Evolutionary conservation across 2,113 vertebrate genomes (phyloP).

Genomic region (Catharus minimus): DNA sequence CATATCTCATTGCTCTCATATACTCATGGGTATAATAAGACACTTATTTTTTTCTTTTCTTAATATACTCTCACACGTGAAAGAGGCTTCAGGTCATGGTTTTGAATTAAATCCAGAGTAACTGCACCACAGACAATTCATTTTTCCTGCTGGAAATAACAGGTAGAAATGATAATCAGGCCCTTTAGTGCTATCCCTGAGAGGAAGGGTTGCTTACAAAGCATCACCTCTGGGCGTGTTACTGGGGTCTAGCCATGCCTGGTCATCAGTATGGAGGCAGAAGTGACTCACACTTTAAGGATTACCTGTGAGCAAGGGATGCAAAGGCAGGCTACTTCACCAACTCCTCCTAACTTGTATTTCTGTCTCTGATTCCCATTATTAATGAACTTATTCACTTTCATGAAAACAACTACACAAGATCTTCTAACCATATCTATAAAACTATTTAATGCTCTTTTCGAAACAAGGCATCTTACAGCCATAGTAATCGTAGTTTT

Average conservation of each 20-base stretch:
- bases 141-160: background rate
- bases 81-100: background rate
- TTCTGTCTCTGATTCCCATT: slow-evolving; percentile 36
- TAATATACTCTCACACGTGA: background rate
- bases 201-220: background rate
- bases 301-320: background rate
- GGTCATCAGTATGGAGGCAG: background rate
- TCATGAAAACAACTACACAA: slow-evolving; percentile 63
- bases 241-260: background rate
- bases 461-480: slow-evolving; percentile 67
- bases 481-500: slow-evolving; percentile 67
- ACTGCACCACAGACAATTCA: background rate
- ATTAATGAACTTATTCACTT: slow-evolving; percentile 66
- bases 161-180: background rate
- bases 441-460: slow-evolving; percentile 69
- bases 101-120: slow-evolving; percentile 12
- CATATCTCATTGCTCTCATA: background rate
- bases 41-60: background rate
- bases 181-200: background rate
- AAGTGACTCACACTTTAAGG: background rate
- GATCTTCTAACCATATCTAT: slow-evolving; percentile 63
- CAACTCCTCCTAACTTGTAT: background rate
- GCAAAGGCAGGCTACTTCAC: background rate
- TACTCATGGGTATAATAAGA: background rate
- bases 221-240: background rate